Percentiles rank a stretch among this genome's conserved stretches.
phyloP scores from a whole-genome alignment of 2,888 invertebrate species.

The Antheraea assamensis region DNA sequence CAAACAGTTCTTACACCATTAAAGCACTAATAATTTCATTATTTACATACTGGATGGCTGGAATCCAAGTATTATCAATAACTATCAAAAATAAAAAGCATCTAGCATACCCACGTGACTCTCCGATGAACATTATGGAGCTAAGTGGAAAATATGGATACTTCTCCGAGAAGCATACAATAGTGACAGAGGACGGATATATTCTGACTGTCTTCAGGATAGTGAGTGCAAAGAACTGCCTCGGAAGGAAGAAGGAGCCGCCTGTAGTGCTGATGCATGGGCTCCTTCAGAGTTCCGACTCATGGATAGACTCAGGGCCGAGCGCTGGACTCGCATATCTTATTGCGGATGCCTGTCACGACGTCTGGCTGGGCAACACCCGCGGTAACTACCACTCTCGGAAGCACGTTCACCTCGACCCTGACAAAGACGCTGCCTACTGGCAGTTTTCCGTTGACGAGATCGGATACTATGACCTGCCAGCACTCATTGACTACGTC shows the following conservation, averaged over 20 bases:
- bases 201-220: slow-evolving; percentile 56
- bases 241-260: slow-evolving; percentile 29
- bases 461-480: slow-evolving; percentile 88
- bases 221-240: slow-evolving; percentile 43
- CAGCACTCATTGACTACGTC: slow-evolving; percentile 78
- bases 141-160: slow-evolving; percentile 46
- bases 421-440: slow-evolving; percentile 62
- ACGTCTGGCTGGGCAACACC: slow-evolving; percentile 39
- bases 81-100: slow-evolving; percentile 26
- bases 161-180: slow-evolving; percentile 52
- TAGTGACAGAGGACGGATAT: slow-evolving; percentile 63
- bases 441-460: slow-evolving; percentile 89
- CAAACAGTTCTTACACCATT: slow-evolving; percentile 16
- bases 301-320: slow-evolving; percentile 63
- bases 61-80: slow-evolving; percentile 26
- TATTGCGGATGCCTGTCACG: slow-evolving; percentile 40
- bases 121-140: slow-evolving; percentile 33
- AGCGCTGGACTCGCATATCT: slow-evolving; percentile 46
- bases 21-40: slow-evolving; percentile 26
- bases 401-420: slow-evolving; percentile 67
- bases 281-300: slow-evolving; percentile 57
- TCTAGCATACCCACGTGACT: no score
- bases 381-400: slow-evolving; percentile 63
- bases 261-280: slow-evolving; percentile 68
- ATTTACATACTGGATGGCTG: neutral